Percentiles rank a stretch among this genome's conserved stretches.
phyloP scores from a whole-genome alignment of 2,113 vertebrate genomes.

The Corapipo altera region DNA sequence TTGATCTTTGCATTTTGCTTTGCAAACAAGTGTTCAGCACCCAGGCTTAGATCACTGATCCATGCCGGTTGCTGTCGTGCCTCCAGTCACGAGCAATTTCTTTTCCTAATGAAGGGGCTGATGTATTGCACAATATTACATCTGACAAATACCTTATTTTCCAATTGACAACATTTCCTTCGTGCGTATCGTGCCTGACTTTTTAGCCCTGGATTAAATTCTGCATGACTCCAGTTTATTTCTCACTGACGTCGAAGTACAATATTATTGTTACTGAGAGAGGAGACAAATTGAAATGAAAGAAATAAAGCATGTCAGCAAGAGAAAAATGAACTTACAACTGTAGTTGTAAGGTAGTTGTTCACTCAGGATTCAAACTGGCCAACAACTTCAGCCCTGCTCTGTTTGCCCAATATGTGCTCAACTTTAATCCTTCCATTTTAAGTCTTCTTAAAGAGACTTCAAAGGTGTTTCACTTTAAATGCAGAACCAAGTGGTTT shows the following conservation, averaged over 20 bases:
- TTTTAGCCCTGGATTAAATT: background rate
- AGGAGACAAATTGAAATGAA: background rate
- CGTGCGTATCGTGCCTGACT: background rate
- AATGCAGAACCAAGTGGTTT: background rate
- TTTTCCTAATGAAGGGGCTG: background rate
- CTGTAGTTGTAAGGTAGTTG: background rate
- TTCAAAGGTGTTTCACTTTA: background rate
- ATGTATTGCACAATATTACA: background rate
- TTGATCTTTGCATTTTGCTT: conserved; percentile 2
- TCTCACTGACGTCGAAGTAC: background rate
- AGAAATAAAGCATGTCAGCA: background rate
- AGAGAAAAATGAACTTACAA: background rate
- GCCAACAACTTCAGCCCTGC: background rate
- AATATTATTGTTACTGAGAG: background rate
- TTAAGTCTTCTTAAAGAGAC: background rate
- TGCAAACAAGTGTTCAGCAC: background rate
- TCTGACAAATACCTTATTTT: conserved; percentile 35
- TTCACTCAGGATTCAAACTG: background rate
- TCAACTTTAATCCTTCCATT: background rate
- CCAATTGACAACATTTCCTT: conserved; percentile 28
- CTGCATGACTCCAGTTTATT: background rate
- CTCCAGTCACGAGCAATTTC: background rate
- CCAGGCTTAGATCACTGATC: background rate
- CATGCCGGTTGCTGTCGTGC: background rate
- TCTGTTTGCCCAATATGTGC: background rate